Evolutionary conservation across 2,888 invertebrate species (phyloP), one percentile per base, ranked within the genome.

Genomic region (Hemicrepidius hirtus): DNA sequence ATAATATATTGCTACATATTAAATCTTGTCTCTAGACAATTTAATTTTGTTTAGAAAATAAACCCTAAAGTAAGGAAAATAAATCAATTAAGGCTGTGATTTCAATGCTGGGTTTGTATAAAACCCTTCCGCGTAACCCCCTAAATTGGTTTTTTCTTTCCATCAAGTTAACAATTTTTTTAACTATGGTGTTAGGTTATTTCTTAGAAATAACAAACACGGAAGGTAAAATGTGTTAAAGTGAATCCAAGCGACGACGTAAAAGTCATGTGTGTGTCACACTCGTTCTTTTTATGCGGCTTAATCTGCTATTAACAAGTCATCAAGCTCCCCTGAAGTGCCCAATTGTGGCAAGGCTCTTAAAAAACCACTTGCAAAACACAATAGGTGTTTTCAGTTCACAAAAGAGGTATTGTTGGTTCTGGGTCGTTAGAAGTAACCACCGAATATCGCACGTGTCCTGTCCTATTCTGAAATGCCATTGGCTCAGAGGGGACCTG

Each of bases 301-400:
- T 71, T 74, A 74, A 71, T 74, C 74, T 44, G 65, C 68, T 71
- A 71, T 74, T 74, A 74, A 74, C 74, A 68, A 71, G 71, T 68
- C 74, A 74, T 74, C 71, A 74, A 70, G 71, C 60, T 67, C 71
- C 64, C 71, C 71, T 64, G 74, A 69, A 66, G 77, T 72, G 72
- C 62, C 76, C 75, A 77, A 73, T 77, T 78, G 78, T 76, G 78
- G 76, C 74, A 68, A 78, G 32, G 62, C 74, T 76, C 76, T 76
- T 75, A 79, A 80, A 80, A 80, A 81, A 80, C 80, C 79, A 80
- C 79, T 81, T 77, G 78, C 78, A 75, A 78, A 79, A 77, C 76
- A 82, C 80, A 82, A 81, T 80, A 77, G 80, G 74, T 76, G 73
- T 68, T 74, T 77, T 79, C 76, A 79, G 80, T 79, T 74, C 73